phyloP scores from a whole-genome alignment of 64 coral and sea anemone species.

The Montipora cactus region DNA sequence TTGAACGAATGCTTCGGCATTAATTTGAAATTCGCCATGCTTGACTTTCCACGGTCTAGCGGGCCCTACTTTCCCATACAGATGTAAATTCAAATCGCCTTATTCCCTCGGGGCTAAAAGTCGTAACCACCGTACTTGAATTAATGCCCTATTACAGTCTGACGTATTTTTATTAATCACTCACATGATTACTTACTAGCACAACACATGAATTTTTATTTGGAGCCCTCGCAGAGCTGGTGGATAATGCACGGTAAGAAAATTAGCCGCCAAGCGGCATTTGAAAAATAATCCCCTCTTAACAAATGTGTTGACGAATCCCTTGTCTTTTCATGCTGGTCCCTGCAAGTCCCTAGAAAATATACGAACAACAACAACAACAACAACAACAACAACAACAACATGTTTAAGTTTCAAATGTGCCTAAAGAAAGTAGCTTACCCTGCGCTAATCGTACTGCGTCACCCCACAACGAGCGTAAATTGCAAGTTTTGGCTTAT shows the following conservation, averaged over 20 bases:
- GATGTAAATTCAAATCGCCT: too few relatives aligned
- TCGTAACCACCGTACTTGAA: background rate
- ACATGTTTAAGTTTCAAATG: too few relatives aligned
- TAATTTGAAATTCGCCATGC: background rate
- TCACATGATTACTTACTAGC: constrained; percentile 53
- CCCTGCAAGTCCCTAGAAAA: too few relatives aligned
- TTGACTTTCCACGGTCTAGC: background rate
- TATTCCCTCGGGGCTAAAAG: background rate
- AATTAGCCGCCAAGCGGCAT: background rate
- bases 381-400: too few relatives aligned
- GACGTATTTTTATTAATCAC: too few relatives aligned
- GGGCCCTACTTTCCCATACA: background rate
- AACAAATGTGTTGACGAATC: too few relatives aligned
- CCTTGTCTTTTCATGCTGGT: too few relatives aligned
- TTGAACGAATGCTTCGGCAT: background rate
- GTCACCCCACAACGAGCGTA: background rate
- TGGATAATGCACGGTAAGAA: constrained; percentile 96
- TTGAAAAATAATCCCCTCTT: too few relatives aligned
- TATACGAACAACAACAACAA: too few relatives aligned
- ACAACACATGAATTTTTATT: constrained; percentile 99
- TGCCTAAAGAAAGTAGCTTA: too few relatives aligned
- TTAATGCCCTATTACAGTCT: too few relatives aligned
- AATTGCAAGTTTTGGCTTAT: background rate
- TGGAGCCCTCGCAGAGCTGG: constrained; percentile 94
- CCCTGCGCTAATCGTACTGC: too few relatives aligned